Evolutionary conservation across 1,140 invertebrate genomes (phyloP).

Genomic region (Zaprionus kolodkinae): DNA sequence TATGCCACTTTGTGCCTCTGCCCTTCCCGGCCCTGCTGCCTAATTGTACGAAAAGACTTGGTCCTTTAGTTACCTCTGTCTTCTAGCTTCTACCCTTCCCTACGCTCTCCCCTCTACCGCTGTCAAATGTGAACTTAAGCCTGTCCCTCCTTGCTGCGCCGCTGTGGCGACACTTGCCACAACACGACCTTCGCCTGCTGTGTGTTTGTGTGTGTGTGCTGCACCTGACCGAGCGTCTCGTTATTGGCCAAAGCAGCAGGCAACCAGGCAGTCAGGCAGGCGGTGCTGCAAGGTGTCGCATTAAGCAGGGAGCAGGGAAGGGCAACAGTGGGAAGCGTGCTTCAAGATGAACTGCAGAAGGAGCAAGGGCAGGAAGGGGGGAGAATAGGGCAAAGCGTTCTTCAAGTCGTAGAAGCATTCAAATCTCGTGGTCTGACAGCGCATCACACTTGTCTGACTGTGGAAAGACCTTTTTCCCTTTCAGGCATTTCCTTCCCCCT

Average conservation of each 20-base stretch:
- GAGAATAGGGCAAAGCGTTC: too few relatives aligned
- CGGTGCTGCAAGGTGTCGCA: conserved; percentile 36
- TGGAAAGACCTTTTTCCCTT: background rate
- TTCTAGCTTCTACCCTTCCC: background rate
- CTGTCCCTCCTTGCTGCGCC: background rate
- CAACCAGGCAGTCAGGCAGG: background rate
- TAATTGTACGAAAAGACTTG: conserved; percentile 80
- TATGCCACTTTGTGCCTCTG: conserved; percentile 7
- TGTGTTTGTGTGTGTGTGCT: too few relatives aligned
- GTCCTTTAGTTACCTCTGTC: conserved; percentile 41
- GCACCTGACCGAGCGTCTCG: background rate
- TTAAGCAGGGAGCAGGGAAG: background rate
- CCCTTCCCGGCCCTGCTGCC: conserved; percentile 28
- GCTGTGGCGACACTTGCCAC: background rate
- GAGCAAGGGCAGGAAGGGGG: too few relatives aligned
- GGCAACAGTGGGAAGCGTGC: conserved; percentile 59
- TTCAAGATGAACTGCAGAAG: conserved; percentile 34
- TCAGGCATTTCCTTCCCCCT: background rate
- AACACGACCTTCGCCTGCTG: background rate
- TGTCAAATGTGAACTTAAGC: conserved; percentile 68
- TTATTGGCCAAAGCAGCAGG: conserved; percentile 21
- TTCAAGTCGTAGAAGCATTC: too few relatives aligned
- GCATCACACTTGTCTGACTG: background rate
- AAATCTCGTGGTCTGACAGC: background rate
- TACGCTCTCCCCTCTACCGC: background rate